Percentiles rank a stretch among this genome's conserved stretches.
Conservation (phyloP, 2,113 vertebrate species). For the Apistogramma diplotaenia region DNA sequence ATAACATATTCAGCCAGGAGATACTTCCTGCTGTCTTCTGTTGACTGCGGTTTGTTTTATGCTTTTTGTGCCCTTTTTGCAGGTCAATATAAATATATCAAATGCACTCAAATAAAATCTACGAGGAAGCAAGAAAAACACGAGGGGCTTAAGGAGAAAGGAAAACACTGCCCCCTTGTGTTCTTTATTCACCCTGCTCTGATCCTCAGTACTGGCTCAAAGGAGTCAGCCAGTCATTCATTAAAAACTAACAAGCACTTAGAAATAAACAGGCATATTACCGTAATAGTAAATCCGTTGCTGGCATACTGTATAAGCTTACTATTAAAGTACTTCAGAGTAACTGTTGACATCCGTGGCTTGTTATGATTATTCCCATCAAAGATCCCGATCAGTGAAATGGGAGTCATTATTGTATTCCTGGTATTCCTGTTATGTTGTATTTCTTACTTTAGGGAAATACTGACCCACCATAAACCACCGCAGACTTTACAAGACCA, state of each 20-base stretch:
- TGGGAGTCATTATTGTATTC: neutral
- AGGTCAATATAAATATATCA: neutral
- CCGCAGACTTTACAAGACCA: neutral
- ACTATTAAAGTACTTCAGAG: neutral
- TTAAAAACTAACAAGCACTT: neutral
- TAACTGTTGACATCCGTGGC: neutral
- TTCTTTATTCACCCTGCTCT: neutral
- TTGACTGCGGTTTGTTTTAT: neutral
- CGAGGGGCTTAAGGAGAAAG: neutral
- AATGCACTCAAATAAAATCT: neutral
- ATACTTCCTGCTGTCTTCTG: neutral
- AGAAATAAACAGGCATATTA: neutral
- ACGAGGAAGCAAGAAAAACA: neutral
- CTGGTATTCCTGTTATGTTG: neutral
- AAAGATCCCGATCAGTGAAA: neutral
- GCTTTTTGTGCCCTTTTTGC: neutral
- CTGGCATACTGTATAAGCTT: neutral
- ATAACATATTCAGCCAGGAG: neutral
- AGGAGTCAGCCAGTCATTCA: neutral
- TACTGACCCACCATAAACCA: neutral
- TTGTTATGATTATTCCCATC: neutral
- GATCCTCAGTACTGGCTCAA: neutral
- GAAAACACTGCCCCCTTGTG: slow-evolving; percentile 19
- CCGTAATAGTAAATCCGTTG: no score
- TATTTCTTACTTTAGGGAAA: neutral